Evolutionary conservation across 2,113 vertebrate species (phyloP), one percentile per base, ranked within the genome.

Genomic region (Sciurus niger): DNA sequence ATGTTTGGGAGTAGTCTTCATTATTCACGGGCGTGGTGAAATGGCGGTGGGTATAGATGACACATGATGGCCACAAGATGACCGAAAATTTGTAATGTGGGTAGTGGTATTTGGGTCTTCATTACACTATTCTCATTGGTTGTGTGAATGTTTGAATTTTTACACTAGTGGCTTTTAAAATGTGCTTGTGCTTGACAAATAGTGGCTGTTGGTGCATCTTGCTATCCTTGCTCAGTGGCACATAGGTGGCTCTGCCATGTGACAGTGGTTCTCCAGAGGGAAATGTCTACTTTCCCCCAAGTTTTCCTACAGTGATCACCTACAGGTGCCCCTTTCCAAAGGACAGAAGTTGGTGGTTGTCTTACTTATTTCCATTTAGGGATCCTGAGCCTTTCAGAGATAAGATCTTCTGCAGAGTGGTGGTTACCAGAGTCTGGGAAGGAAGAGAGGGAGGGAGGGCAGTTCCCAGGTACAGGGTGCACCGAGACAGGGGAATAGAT

Each of bases 151-250:
- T 76, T 84, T 58, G 32, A 48, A 34, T 70, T 77, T 78, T 90
- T 28, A 78, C 12, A 77, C 20, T 68, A 51, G 22, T 20, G 18
- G 34, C 22, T 90, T 25, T 46, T 24, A 12, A n/a, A 60, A 40
- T 79, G 1, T 85, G 20, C 63, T 93, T 90, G n/a, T 30, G 68
- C 96, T 87, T 78, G 65, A 58, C 24, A 79, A 60, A 77, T 63
- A 55, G 2, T 72, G 18, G 77, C 24, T 53, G 8, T 34, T 37
- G n/a, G 12, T 92, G 11, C 43, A 14, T 53, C 55, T 86, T 88
- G n/a, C 53, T 87, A 0, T 74, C 16, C 40, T 53, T 84, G 74
- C n/a, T 70, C 51, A 20, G 16, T 48, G 28, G 43, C 34, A 20
- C 28, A 4, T 6, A 30, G 3, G 0, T 72, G 37, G 28, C 8